Percentiles rank a stretch among this genome's conserved stretches.
phyloP scores from a whole-genome alignment of 1,140 invertebrate species.

The Marisa cornuarietis region DNA sequence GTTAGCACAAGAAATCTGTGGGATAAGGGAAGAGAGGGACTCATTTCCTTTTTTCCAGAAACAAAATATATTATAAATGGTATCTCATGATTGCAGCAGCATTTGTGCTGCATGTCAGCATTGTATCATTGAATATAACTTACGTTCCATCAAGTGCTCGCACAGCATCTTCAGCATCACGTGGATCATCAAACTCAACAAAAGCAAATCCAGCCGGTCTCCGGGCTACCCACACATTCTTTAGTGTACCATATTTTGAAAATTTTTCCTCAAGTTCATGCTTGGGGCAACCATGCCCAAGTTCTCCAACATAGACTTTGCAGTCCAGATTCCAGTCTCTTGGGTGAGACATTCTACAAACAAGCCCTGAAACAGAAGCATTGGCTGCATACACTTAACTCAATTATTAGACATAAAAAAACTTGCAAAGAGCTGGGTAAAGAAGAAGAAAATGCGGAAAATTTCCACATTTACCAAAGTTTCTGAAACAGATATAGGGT shows the following conservation, averaged over 20 bases:
- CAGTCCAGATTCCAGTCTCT: slow-evolving; percentile 77
- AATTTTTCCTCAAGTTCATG: slow-evolving; percentile 56
- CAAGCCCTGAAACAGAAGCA: no score
- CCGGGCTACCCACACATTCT: slow-evolving; percentile 93
- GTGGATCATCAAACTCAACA: slow-evolving; percentile 93
- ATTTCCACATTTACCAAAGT: no score
- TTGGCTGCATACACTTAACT: no score
- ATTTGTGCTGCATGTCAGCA: background rate
- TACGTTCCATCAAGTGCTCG: slow-evolving; percentile 87
- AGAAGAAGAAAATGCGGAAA: no score
- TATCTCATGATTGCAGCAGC: no score
- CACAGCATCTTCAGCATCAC: slow-evolving; percentile 93
- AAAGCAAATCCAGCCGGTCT: slow-evolving; percentile 88
- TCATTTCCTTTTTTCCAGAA: background rate
- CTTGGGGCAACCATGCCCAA: slow-evolving; percentile 66
- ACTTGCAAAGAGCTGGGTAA: no score
- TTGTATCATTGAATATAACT: slow-evolving; percentile 28
- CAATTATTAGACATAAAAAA: no score
- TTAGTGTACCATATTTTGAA: slow-evolving; percentile 86
- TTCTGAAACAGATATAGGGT: no score
- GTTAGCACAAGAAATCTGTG: no score
- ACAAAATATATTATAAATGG: background rate
- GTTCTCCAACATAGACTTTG: slow-evolving; percentile 96
- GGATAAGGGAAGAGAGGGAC: no score
- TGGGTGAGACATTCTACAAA: slow-evolving; percentile 11